phyloP scores from a whole-genome alignment of 1,140 invertebrate genomes.

The Drosophila pallidifrons region DNA sequence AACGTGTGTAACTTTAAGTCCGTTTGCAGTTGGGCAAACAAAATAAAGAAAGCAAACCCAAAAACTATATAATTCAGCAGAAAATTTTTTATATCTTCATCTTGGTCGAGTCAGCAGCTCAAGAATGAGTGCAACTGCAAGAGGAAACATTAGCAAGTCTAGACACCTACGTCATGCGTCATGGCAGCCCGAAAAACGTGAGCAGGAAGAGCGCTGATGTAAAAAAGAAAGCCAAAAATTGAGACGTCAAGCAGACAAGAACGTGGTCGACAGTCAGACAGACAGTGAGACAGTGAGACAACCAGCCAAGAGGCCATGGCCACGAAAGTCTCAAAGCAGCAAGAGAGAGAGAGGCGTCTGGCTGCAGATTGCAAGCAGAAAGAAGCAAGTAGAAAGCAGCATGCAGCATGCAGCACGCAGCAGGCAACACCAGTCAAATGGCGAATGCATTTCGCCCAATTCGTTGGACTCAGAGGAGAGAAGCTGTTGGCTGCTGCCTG shows the following conservation, averaged over 20 bases:
- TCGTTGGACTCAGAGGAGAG: slow-evolving; percentile 20
- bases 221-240: slow-evolving; percentile 70
- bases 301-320: slow-evolving; percentile 32
- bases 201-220: slow-evolving; percentile 56
- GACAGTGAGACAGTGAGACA: background rate
- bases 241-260: slow-evolving; percentile 78
- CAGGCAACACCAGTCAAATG: slow-evolving; percentile 27
- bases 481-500: background rate
- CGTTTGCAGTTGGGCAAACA: slow-evolving; percentile 54
- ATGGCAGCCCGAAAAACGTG: slow-evolving; percentile 67
- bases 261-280: slow-evolving; percentile 35
- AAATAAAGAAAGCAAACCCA: slow-evolving; percentile 8
- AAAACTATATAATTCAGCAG: slow-evolving; percentile 73
- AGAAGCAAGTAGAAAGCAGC: background rate
- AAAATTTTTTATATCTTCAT: slow-evolving; percentile 75
- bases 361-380: background rate
- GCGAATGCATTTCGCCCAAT: slow-evolving; percentile 50
- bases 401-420: background rate
- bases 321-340: slow-evolving; percentile 37
- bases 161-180: slow-evolving; percentile 84
- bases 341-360: background rate
- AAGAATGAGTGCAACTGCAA: slow-evolving; percentile 48
- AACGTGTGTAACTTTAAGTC: slow-evolving; percentile 46
- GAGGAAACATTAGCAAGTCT: slow-evolving; percentile 84
- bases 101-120: slow-evolving; percentile 41